Percentiles rank a stretch among this genome's conserved stretches.
Evolutionary conservation across 2,888 invertebrate species (phyloP).

Genomic region (Ormyrus nitidulus): DNA sequence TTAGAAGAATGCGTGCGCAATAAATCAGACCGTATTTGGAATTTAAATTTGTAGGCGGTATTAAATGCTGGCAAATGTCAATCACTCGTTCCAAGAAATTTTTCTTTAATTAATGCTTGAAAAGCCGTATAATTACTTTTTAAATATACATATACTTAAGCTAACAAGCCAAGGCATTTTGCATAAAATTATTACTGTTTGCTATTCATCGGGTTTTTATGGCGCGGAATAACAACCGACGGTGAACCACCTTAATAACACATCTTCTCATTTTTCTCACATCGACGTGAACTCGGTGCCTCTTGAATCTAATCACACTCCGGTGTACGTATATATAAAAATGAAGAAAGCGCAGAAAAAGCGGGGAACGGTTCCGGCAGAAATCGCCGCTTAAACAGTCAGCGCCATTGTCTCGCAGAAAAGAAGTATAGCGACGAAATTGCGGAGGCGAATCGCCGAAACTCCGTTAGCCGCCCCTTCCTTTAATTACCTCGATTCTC

Average conservation of each 20-base stretch:
- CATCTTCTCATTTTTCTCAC: not conserved
- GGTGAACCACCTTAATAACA: not conserved
- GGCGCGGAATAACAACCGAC: not conserved
- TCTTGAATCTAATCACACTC: not conserved
- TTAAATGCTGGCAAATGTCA: slow-evolving; percentile 16
- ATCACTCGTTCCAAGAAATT: slow-evolving; percentile 25
- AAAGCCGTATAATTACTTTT: slow-evolving; percentile 24
- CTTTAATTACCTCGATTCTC: slow-evolving; percentile 21
- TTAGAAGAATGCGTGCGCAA: no score
- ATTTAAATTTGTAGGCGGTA: not conserved
- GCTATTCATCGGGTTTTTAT: not conserved
- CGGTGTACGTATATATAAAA: not conserved
- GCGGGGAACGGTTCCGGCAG: not conserved
- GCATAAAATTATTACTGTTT: slow-evolving; percentile 9
- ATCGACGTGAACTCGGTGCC: not conserved
- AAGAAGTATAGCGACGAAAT: no score
- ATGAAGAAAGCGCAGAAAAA: not conserved
- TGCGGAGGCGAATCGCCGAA: no score
- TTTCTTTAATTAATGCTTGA: slow-evolving; percentile 17
- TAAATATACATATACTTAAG: slow-evolving; percentile 1
- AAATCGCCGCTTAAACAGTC: no score
- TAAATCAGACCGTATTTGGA: no score
- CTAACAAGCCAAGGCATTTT: not conserved
- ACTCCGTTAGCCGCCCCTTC: not conserved
- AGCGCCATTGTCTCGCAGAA: no score